Percentiles rank a stretch among this genome's conserved stretches.
Conservation (phyloP, 2,113 vertebrate genomes). For the Elanus axillaris region DNA sequence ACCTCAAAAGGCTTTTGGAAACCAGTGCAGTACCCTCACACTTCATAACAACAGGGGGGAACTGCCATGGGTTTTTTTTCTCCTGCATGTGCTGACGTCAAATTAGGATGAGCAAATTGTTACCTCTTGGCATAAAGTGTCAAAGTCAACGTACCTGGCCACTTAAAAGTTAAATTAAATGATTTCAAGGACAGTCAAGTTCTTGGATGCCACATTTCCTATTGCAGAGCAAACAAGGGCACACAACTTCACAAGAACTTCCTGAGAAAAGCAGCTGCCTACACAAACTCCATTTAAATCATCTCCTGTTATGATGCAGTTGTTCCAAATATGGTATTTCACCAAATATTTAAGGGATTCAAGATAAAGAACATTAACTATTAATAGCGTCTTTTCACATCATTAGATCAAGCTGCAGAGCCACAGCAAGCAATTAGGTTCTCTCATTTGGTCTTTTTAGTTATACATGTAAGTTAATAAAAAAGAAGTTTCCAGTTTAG, state of each 20-base stretch:
- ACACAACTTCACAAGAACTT: conserved; percentile 12
- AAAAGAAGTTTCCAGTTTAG: neutral
- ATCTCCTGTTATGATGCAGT: neutral
- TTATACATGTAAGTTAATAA: neutral
- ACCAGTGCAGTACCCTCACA: neutral
- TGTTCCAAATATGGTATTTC: neutral
- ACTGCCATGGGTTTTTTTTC: neutral
- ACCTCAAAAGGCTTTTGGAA: neutral
- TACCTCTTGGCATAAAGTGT: neutral
- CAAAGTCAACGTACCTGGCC: neutral
- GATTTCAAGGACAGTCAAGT: neutral
- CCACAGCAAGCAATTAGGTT: neutral
- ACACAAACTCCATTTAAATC: conserved; percentile 8
- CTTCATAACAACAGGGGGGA: neutral
- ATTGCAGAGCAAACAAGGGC: neutral
- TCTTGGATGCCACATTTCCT: neutral
- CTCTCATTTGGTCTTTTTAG: neutral
- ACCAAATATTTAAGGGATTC: neutral
- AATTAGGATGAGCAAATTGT: neutral
- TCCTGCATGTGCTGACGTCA: no score
- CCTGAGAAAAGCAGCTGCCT: conserved; percentile 19
- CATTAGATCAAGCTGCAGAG: neutral
- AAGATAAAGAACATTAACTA: neutral
- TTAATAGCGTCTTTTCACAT: neutral
- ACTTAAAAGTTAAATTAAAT: neutral